These are phyloP conservation scores for Morelia viridis DNA, from an alignment of 2,797 vertebrate species.

Conservation along the genomic window DNA sequence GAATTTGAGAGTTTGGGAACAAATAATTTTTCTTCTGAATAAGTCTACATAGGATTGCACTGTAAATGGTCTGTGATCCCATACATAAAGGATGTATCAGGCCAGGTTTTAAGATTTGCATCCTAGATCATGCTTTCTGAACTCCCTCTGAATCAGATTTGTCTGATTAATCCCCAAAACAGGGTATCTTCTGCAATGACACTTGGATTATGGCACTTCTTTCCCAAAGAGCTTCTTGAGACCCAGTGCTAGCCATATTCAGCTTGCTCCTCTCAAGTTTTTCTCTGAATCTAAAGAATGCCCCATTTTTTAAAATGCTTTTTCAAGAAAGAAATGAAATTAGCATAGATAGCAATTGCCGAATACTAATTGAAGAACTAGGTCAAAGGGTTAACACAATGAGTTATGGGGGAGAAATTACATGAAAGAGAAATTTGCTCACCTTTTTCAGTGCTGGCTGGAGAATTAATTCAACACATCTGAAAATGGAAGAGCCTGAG, in stretches of 20 bases:
- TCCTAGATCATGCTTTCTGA: neutral
- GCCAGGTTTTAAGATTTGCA: neutral
- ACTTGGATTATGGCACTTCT: neutral
- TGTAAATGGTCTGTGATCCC: neutral
- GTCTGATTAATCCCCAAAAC: neutral
- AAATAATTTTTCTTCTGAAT: neutral
- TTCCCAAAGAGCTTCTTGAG: neutral
- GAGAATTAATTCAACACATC: no score
- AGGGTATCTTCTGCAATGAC: neutral
- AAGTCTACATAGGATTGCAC: neutral
- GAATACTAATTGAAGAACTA: neutral
- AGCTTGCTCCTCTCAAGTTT: neutral
- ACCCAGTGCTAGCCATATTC: neutral
- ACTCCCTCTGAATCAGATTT: neutral
- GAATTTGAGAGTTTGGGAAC: neutral
- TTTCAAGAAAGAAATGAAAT: neutral
- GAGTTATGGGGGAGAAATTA: neutral
- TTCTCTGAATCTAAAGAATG: neutral
- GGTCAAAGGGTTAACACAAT: neutral
- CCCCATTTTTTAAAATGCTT: neutral
- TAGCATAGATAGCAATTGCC: neutral
- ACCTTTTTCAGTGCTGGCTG: no score
- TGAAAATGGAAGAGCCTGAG: no score
- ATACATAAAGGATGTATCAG: neutral
- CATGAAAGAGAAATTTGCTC: neutral